Evolutionary conservation across 2,113 vertebrate species (phyloP), one percentile per base, ranked within the genome.

Genomic region (Mormyrus lacerda): DNA sequence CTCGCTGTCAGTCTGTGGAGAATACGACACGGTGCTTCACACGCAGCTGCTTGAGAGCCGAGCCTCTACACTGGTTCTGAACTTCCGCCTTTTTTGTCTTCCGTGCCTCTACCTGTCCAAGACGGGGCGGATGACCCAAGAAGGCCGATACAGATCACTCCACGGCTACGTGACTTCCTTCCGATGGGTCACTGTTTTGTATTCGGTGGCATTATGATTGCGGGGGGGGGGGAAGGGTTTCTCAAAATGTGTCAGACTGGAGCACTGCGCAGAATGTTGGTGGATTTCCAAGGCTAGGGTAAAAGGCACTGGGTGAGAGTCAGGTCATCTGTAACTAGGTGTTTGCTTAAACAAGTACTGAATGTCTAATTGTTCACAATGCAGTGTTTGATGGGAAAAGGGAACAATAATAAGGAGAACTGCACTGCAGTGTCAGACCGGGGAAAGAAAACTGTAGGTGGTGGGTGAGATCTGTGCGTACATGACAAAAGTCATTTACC

Each of bases 401-500:
- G 21, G 55, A 55, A 39, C 27, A 55, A 9, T 13, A 27, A 48
- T 3, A n/a, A 48, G n/a, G 69, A 3, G 15, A 76, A 79, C 2
- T 79, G 27, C 65, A 73, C 31, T 35, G 4, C 31, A 15, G 58
- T n/a, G 58, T 69, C n/a, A 79, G 42, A 39, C 35, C 19, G 4
- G 35, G 4, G 35, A 35, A 79, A 79, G 39, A 42, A 42, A 15
- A 6, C 15, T 35, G 73, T 42, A 79, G 73, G 35, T 7, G 82
- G 39, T 45, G 82, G 21, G 44, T 24, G 44, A 47, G 55, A 17
- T 31, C 19, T 51, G 50, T 39, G 27, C 3, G 5, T 39, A 31
- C 45, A 27, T 55, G 50, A 85, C 45, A 73, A 85, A 61, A 61
- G 24, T 3, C 4, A 35, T 96, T 94, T 96, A 99, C 98, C 98